Percentiles rank a stretch among this genome's conserved stretches.
Conservation (phyloP, 64 coral and sea anemone genomes). For the Stichodactyla mertensii region DNA sequence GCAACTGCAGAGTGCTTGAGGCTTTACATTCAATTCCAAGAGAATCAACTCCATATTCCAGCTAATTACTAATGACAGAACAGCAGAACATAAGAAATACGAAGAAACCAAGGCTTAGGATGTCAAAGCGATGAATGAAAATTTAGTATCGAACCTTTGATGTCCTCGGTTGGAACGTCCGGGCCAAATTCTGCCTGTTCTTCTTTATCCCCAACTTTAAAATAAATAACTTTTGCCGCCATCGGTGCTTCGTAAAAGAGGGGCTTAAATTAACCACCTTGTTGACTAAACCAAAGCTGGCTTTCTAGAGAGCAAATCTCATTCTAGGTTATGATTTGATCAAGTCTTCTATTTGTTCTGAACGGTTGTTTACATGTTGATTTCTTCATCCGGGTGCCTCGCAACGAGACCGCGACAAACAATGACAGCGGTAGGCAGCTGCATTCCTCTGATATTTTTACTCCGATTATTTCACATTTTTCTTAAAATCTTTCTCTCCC, state of each 20-base stretch:
- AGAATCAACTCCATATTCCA: not conserved
- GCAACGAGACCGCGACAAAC: conserved; percentile 7
- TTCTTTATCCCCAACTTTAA: conserved; percentile 66
- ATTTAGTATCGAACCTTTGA: conserved; percentile 59
- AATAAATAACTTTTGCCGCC: conserved; percentile 88
- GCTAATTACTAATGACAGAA: not conserved
- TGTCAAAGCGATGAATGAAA: not conserved
- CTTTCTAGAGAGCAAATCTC: not conserved
- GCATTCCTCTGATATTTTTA: not conserved
- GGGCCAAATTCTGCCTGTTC: conserved; percentile 78
- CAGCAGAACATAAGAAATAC: not conserved
- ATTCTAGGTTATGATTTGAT: conserved; percentile 1
- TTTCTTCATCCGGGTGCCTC: conserved; percentile 23
- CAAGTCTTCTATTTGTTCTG: not conserved
- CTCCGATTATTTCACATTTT: no score
- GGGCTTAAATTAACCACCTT: not conserved
- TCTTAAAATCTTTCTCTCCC: not conserved
- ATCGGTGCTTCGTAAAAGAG: conserved; percentile 21
- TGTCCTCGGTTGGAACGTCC: conserved; percentile 74
- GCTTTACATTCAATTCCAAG: not conserved
- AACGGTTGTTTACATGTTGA: conserved; percentile 21
- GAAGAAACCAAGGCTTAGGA: not conserved
- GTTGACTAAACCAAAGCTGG: not conserved
- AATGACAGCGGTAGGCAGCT: not conserved
- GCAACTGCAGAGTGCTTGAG: not conserved